Conservation (phyloP, 2,888 invertebrate species). For the Brachylomia viminalis region DNA sequence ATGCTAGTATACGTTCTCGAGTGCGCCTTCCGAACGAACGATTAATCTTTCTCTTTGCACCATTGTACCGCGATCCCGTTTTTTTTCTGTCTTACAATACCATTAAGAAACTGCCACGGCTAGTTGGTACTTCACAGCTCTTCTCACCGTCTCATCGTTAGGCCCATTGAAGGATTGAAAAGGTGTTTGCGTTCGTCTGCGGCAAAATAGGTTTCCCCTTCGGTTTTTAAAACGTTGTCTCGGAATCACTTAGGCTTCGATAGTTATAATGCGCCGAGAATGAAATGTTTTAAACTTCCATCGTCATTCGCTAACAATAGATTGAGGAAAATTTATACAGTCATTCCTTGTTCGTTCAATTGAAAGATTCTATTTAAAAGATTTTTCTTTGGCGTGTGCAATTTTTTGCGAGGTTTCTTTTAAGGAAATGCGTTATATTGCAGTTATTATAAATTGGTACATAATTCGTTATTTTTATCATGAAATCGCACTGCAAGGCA, state of each 20-base stretch:
- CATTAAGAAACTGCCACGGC: conserved; percentile 89
- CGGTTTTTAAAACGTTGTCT: conserved; percentile 84
- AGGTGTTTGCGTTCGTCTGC: conserved; percentile 89
- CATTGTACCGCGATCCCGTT: conserved; percentile 87
- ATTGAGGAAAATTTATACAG: conserved; percentile 83
- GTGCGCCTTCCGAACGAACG: conserved; percentile 82
- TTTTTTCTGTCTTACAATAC: conserved; percentile 90
- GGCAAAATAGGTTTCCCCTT: conserved; percentile 89
- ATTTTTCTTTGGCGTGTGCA: conserved; percentile 69
- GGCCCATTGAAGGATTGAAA: conserved; percentile 89
- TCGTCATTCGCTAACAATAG: conserved; percentile 88
- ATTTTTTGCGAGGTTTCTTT: conserved; percentile 62
- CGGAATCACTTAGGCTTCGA: conserved; percentile 89
- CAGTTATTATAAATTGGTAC: conserved; percentile 47
- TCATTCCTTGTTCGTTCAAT: conserved; percentile 84
- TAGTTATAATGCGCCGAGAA: conserved; percentile 87
- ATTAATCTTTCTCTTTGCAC: conserved; percentile 90
- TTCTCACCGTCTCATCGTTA: conserved; percentile 82
- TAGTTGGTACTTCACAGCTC: conserved; percentile 86
- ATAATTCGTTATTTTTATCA: conserved; percentile 60
- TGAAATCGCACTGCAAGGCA: conserved; percentile 73
- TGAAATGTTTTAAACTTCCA: conserved; percentile 89
- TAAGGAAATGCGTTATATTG: conserved; percentile 42
- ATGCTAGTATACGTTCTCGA: conserved; percentile 75
- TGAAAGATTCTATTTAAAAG: conserved; percentile 75